A percentile compares a stretch with the other conserved stretches of the same genome.
These are phyloP conservation scores for Drosophila hamatofila DNA, from an alignment of 2,888 invertebrate species.

Conservation along the genomic window DNA sequence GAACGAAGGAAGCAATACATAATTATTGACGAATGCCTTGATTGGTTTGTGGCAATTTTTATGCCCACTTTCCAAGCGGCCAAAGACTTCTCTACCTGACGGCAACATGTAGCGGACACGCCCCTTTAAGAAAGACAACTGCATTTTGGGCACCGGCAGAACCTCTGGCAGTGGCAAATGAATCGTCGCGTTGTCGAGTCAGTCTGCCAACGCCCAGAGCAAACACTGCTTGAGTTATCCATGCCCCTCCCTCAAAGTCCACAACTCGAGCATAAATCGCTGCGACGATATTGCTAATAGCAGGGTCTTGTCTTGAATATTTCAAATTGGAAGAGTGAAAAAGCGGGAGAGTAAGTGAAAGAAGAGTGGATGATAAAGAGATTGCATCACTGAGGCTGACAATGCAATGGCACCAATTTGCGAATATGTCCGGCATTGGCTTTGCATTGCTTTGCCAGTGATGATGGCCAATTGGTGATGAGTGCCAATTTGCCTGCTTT, in stretches of 20 bases:
- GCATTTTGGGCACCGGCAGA: constrained; percentile 50
- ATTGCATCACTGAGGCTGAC: constrained; percentile 61
- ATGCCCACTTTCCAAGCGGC: constrained; percentile 13
- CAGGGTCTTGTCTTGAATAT: constrained; percentile 58
- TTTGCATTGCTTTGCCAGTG: too few species aligned
- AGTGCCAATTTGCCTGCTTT: constrained; percentile 61
- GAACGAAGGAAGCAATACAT: constrained; percentile 16
- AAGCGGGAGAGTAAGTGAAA: constrained; percentile 4
- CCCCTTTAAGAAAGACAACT: constrained; percentile 68
- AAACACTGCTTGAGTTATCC: constrained; percentile 57
- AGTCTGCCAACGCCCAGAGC: constrained; percentile 67
- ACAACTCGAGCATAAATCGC: constrained; percentile 48
- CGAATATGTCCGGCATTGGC: constrained; percentile 47
- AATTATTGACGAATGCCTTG: constrained; percentile 67
- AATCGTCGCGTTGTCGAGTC: constrained; percentile 51
- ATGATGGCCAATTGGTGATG: constrained; percentile 34
- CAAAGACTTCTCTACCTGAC: constrained; percentile 9
- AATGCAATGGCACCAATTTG: constrained; percentile 45
- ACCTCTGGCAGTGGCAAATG: constrained; percentile 13
- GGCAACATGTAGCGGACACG: constrained; percentile 48
- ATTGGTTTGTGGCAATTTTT: constrained; percentile 63
- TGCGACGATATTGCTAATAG: constrained; percentile 60
- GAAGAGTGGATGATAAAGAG: constrained; percentile 32
- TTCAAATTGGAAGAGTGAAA: constrained; percentile 27
- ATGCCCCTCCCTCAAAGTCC: constrained; percentile 28